phyloP scores from a whole-genome alignment of 2,888 invertebrate species.

The Cristatella mucedo region DNA sequence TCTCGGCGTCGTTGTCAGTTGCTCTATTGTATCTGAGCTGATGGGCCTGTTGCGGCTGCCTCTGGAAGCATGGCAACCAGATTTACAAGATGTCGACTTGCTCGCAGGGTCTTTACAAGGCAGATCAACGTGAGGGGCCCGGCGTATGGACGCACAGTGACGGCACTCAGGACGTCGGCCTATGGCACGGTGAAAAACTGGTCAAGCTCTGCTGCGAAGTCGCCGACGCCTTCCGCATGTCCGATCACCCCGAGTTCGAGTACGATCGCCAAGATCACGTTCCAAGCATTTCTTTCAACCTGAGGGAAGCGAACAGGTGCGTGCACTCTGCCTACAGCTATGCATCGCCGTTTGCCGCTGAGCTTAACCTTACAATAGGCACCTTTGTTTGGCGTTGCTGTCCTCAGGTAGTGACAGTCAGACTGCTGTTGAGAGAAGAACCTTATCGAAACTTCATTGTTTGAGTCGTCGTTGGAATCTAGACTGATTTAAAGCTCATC shows the following conservation, averaged over 20 bases:
- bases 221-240: constrained; percentile 25
- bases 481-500: too few relatives aligned
- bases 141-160: constrained; percentile 32
- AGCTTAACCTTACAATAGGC: too few relatives aligned
- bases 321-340: background rate
- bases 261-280: constrained; percentile 22
- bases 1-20: too few relatives aligned
- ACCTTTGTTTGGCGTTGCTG: too few relatives aligned
- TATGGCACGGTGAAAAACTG: constrained; percentile 33
- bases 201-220: constrained; percentile 24
- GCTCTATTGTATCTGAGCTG: too few relatives aligned
- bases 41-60: too few relatives aligned
- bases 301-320: background rate
- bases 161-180: constrained; percentile 31
- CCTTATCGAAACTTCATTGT: too few relatives aligned
- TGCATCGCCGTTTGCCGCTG: too few relatives aligned
- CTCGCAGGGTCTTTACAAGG: constrained; percentile 33
- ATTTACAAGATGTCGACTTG: too few relatives aligned
- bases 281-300: background rate
- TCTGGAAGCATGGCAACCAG: background rate
- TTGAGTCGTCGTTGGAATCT: too few relatives aligned
- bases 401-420: too few relatives aligned
- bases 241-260: constrained; percentile 25
- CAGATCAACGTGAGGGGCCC: constrained; percentile 33
- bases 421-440: too few relatives aligned